phyloP scores from a whole-genome alignment of 2,888 invertebrate species.

The Barypeithes pellucidus region DNA sequence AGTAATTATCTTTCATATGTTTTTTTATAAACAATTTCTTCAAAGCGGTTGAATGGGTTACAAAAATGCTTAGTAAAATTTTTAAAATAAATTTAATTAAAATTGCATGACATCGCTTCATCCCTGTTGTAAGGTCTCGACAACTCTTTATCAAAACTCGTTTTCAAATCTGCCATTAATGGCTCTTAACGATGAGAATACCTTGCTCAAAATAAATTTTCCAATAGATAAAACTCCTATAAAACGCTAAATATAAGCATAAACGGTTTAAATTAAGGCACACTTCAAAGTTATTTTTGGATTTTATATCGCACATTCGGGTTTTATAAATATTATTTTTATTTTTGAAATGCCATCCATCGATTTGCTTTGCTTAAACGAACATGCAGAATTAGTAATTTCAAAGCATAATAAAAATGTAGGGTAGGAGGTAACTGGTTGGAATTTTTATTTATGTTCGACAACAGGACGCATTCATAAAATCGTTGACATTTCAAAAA shows the following conservation, averaged over 20 bases:
- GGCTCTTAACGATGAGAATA: constrained; percentile 1
- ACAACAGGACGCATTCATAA: too few species aligned
- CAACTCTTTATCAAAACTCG: background rate
- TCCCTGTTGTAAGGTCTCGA: too few species aligned
- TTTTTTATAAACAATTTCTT: too few species aligned
- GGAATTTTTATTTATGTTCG: background rate
- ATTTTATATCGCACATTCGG: constrained; percentile 13
- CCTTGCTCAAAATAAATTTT: constrained; percentile 19
- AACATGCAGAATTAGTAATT: background rate
- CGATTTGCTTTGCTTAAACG: background rate
- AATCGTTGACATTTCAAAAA: too few species aligned
- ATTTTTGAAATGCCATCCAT: constrained; percentile 25
- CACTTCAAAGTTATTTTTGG: constrained; percentile 20
- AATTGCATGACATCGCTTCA: background rate
- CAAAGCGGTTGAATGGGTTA: too few species aligned
- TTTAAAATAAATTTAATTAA: background rate
- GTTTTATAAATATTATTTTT: constrained; percentile 27
- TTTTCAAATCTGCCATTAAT: background rate
- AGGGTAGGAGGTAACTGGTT: background rate
- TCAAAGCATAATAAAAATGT: background rate
- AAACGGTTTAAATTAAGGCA: constrained; percentile 24
- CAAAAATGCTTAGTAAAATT: too few species aligned
- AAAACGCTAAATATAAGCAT: constrained; percentile 19
- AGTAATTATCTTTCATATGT: too few species aligned
- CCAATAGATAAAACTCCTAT: constrained; percentile 20